Evolutionary conservation across 23 tunicate genomes (phyloP).

Genomic region (Halocynthia aurantium): DNA sequence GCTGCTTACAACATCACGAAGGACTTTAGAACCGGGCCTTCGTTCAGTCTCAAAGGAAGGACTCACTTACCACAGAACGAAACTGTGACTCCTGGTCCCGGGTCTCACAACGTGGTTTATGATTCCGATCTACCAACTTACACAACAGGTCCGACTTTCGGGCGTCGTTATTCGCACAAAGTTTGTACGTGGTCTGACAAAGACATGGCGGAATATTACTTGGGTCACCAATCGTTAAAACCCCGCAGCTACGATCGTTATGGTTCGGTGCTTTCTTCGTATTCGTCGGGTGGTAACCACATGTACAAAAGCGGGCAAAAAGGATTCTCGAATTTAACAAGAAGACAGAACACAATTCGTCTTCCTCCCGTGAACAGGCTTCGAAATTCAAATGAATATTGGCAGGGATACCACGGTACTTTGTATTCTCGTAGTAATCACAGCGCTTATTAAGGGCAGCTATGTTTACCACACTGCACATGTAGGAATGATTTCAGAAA

Average conservation of each 20-base stretch:
- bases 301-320: too few relatives aligned
- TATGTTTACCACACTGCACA: too few relatives aligned
- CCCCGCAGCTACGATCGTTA: background rate
- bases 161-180: background rate
- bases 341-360: too few relatives aligned
- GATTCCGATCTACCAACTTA: background rate
- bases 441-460: background rate
- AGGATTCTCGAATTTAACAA: too few relatives aligned
- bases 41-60: background rate
- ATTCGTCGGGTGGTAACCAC: background rate
- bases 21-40: conserved; percentile 5
- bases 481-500: too few relatives aligned
- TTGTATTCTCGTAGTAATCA: background rate
- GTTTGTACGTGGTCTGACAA: background rate
- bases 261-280: background rate
- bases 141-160: background rate
- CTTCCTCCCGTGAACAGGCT: too few relatives aligned
- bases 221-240: background rate
- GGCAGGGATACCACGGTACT: background rate
- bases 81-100: background rate
- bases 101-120: conserved; percentile 4
- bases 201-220: background rate
- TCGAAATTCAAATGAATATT: background rate
- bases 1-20: conserved; percentile 2
- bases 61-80: background rate